Conservation (phyloP, 2,888 invertebrate genomes). For the Pristionchus entomophagus region DNA sequence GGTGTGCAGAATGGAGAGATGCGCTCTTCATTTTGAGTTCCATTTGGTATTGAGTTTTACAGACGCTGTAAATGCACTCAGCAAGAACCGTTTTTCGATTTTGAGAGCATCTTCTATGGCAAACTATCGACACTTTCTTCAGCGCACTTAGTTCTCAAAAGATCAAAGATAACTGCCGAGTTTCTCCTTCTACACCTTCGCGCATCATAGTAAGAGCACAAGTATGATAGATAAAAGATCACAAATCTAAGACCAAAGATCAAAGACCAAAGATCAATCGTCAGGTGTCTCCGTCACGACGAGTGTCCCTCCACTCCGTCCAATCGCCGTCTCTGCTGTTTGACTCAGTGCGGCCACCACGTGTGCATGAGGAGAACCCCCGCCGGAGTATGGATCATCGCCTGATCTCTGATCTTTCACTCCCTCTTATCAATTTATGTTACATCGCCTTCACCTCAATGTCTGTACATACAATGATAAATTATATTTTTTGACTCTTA, state of each 20-base stretch:
- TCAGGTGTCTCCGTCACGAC: constrained; percentile 48
- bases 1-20: no score
- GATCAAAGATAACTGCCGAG: background rate
- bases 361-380: constrained; percentile 39
- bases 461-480: constrained; percentile 43
- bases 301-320: constrained; percentile 48
- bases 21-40: no score
- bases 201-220: no score
- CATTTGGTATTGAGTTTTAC: no score
- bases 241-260: background rate
- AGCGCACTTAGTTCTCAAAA: background rate
- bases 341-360: constrained; percentile 47
- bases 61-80: no score
- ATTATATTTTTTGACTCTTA: no score
- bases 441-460: background rate
- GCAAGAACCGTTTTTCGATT: no score
- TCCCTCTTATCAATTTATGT: background rate
- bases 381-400: constrained; percentile 34
- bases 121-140: no score
- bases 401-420: constrained; percentile 27
- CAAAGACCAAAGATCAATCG: background rate
- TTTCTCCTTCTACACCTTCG: no score
- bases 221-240: background rate
- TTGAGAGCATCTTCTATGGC: no score
- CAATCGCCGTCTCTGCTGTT: constrained; percentile 44